These are phyloP conservation scores for Leptogaster cylindrica DNA, from an alignment of 2,888 invertebrate genomes.

Conservation along the genomic window DNA sequence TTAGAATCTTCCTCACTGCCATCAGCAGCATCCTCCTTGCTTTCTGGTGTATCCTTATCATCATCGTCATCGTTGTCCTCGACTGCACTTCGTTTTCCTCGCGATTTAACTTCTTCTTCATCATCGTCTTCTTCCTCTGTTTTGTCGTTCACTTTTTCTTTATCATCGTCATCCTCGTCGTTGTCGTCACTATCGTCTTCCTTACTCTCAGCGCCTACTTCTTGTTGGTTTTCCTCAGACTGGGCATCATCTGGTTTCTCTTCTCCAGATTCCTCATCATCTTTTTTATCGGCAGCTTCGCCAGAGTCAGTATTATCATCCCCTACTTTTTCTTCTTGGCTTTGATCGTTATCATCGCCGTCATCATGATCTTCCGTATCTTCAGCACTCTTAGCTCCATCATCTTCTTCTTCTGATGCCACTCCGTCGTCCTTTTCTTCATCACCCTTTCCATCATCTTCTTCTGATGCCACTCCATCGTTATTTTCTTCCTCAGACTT, in stretches of 20 bases:
- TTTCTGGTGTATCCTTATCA: slow-evolving; percentile 56
- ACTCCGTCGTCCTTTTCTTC: slow-evolving; percentile 8
- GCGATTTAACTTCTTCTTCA: slow-evolving; percentile 48
- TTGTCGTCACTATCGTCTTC: slow-evolving; percentile 48
- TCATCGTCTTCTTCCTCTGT: slow-evolving; percentile 51
- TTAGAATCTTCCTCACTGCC: slow-evolving; percentile 55
- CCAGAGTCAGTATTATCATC: slow-evolving; percentile 46
- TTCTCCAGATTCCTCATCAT: slow-evolving; percentile 38
- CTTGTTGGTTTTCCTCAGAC: slow-evolving; percentile 15
- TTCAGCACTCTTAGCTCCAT: slow-evolving; percentile 5
- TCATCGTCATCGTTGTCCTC: slow-evolving; percentile 56
- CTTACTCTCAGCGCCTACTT: slow-evolving; percentile 48
- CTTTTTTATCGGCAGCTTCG: too few species aligned
- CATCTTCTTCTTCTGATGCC: slow-evolving; percentile 10
- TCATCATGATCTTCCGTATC: slow-evolving; percentile 4
- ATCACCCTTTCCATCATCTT: slow-evolving; percentile 49
- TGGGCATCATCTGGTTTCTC: slow-evolving; percentile 43
- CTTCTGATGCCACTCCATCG: slow-evolving; percentile 47
- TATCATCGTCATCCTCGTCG: slow-evolving; percentile 46
- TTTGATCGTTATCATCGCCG: slow-evolving; percentile 45
- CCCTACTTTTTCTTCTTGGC: slow-evolving; percentile 48
- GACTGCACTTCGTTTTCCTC: slow-evolving; percentile 54
- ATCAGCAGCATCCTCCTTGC: slow-evolving; percentile 53
- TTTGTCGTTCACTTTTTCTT: slow-evolving; percentile 47
- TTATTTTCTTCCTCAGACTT: slow-evolving; percentile 23